These are phyloP conservation scores for Scaptomyza caliginosa DNA, from an alignment of 2,888 invertebrate genomes.

Conservation along the genomic window DNA sequence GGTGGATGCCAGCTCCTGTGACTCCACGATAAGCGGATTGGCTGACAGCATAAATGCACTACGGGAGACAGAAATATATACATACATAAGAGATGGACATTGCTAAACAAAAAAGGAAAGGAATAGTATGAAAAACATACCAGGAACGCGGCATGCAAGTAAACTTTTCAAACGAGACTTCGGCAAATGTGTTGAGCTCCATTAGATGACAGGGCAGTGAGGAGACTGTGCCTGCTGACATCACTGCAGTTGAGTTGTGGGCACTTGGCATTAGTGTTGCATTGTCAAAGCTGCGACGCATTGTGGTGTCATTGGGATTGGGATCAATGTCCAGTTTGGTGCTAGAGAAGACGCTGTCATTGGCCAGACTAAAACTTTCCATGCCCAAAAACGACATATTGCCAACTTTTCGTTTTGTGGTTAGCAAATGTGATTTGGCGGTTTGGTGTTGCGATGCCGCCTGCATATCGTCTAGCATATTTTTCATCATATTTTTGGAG, in stretches of 20 bases:
- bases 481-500: constrained; percentile 79
- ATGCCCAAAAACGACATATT: constrained; percentile 61
- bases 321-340: constrained; percentile 82
- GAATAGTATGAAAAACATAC: too few relatives aligned
- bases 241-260: constrained; percentile 13
- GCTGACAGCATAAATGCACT: constrained; percentile 79
- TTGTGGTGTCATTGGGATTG: constrained; percentile 53
- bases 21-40: constrained; percentile 82
- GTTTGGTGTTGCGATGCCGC: constrained; percentile 44
- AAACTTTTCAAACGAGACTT: constrained; percentile 78
- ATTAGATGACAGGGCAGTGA: constrained; percentile 72
- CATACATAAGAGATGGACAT: neutral
- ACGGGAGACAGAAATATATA: neutral
- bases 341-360: constrained; percentile 81
- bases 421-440: constrained; percentile 72
- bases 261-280: constrained; percentile 48
- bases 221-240: constrained; percentile 16
- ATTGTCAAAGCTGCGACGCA: constrained; percentile 56
- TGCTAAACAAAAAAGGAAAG: neutral
- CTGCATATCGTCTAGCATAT: constrained; percentile 76
- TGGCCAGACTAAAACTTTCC: constrained; percentile 69
- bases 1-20: constrained; percentile 79
- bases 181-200: constrained; percentile 79
- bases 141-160: constrained; percentile 74
- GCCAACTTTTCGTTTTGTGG: constrained; percentile 70